Conservation (phyloP, 2,888 invertebrate species). For the Colletes collaris region DNA sequence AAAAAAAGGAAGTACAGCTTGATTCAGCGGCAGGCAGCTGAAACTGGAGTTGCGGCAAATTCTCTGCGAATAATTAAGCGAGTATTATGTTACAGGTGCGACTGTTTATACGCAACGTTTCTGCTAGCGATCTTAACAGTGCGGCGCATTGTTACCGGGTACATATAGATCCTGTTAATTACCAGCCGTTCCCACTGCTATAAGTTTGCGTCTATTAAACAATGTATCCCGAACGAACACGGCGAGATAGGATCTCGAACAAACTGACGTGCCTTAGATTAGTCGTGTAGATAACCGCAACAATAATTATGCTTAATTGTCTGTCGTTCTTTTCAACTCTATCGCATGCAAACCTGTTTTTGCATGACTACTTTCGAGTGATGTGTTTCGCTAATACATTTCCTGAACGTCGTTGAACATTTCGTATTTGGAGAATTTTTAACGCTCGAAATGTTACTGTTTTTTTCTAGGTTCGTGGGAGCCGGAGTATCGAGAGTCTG, state of each 20-base stretch:
- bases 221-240: conserved; percentile 8
- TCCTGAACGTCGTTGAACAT: conserved; percentile 3
- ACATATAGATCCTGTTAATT: conserved; percentile 29
- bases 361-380: conserved; percentile 29
- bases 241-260: conserved; percentile 6
- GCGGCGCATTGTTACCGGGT: conserved; percentile 4
- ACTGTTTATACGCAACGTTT: conserved; percentile 12
- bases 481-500: no score
- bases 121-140: conserved; percentile 1
- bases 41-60: not conserved
- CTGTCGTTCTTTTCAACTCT: not conserved
- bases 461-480: no score
- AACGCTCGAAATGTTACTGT: not conserved
- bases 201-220: conserved; percentile 13
- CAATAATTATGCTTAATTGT: conserved; percentile 13
- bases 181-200: conserved; percentile 11
- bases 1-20: not conserved
- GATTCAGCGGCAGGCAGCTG: not conserved
- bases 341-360: conserved; percentile 46
- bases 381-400: not conserved
- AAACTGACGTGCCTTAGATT: not conserved
- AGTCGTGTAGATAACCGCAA: conserved; percentile 12
- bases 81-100: conserved; percentile 15
- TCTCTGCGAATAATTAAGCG: not conserved
- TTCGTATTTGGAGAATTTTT: conserved; percentile 14